Percentiles rank a stretch among this genome's conserved stretches.
These are phyloP conservation scores for Chironomus tepperi DNA, from an alignment of 1,140 invertebrate species.

Conservation along the genomic window DNA sequence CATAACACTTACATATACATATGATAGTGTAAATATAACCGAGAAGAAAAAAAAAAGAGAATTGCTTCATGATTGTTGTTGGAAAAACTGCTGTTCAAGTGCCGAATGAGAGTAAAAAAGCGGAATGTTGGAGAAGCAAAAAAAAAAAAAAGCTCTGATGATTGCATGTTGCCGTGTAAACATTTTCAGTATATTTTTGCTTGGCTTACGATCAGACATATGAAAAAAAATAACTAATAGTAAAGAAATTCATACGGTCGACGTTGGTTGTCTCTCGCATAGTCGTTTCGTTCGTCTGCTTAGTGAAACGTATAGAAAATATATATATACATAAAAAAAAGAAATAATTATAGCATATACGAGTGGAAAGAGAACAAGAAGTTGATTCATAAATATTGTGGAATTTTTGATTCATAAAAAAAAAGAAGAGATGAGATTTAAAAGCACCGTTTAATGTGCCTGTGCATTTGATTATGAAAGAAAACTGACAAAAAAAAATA, in stretches of 20 bases:
- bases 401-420: slow-evolving; percentile 8
- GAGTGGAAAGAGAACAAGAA: too few relatives aligned
- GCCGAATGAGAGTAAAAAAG: slow-evolving; percentile 5
- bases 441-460: not conserved
- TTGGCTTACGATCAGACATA: not conserved
- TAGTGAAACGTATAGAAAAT: slow-evolving; percentile 6
- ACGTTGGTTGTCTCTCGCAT: slow-evolving; percentile 4
- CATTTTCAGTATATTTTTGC: not conserved
- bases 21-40: too few relatives aligned
- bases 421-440: not conserved
- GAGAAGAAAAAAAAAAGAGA: too few relatives aligned
- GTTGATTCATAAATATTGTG: not conserved
- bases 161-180: slow-evolving; percentile 3
- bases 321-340: too few relatives aligned
- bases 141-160: slow-evolving; percentile 14
- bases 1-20: too few relatives aligned
- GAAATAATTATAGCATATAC: too few relatives aligned
- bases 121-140: slow-evolving; percentile 4
- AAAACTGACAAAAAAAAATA: too few relatives aligned
- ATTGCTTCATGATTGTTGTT: not conserved
- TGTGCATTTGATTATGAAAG: not conserved
- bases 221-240: slow-evolving; percentile 11
- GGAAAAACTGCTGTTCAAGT: not conserved
- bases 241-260: slow-evolving; percentile 23
- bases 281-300: not conserved